Conservation (phyloP, 1,140 invertebrate species). For the Polyergus mexicanus region DNA sequence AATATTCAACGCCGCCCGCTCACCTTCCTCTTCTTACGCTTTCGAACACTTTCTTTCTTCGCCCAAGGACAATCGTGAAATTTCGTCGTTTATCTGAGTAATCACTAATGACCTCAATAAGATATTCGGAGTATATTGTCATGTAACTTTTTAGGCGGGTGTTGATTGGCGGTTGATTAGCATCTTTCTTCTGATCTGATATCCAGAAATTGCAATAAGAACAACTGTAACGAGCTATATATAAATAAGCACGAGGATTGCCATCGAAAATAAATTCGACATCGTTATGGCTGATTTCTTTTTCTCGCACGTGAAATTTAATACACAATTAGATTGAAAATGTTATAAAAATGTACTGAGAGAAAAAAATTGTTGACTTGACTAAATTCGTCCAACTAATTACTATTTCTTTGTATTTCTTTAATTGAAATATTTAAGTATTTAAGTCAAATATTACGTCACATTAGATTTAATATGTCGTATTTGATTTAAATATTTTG, state of each 20-base stretch:
- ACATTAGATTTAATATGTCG: no score
- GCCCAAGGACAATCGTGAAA: conserved; percentile 33
- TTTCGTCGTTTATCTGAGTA: background rate
- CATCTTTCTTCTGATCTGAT: background rate
- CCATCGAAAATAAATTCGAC: conserved; percentile 18
- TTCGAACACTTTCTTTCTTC: conserved; percentile 70
- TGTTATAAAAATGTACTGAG: conserved; percentile 4
- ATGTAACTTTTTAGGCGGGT: background rate
- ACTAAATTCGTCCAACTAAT: no score
- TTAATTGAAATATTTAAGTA: no score
- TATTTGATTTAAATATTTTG: no score
- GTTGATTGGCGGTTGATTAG: background rate
- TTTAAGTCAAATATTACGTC: no score
- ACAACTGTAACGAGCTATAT: conserved; percentile 17
- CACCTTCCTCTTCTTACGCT: conserved; percentile 18
- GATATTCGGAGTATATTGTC: background rate
- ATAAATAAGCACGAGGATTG: background rate
- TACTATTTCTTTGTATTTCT: no score
- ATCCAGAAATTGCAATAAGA: background rate
- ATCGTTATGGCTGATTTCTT: conserved; percentile 17
- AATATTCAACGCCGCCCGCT: background rate
- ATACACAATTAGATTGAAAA: conserved; percentile 3
- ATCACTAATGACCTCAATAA: conserved; percentile 11
- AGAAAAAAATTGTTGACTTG: no score
- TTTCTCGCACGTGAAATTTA: conserved; percentile 21